Evolutionary conservation across 2,888 invertebrate species (phyloP).

Genomic region (Synanthedon myopaeformis): DNA sequence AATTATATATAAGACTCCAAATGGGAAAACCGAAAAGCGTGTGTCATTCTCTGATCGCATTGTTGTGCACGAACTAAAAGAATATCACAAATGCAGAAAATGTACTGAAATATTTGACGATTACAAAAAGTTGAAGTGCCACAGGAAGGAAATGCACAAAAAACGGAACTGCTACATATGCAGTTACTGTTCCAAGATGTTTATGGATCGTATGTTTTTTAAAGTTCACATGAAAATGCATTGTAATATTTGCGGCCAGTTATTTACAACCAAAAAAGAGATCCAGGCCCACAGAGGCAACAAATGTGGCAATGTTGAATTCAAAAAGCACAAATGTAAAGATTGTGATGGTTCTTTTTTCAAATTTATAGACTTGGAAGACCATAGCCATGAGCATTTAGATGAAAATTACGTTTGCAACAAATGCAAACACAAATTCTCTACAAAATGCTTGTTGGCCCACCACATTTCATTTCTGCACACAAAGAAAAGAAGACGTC

Average conservation of each 20-base stretch:
- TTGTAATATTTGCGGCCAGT: conserved; percentile 36
- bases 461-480: conserved; percentile 48
- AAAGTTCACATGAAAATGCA: conserved; percentile 57
- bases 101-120: conserved; percentile 45
- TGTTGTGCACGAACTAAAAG: conserved; percentile 44
- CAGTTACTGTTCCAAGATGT: conserved; percentile 46
- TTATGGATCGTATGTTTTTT: conserved; percentile 47
- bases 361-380: conserved; percentile 46
- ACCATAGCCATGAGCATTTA: conserved; percentile 44
- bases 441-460: conserved; percentile 33
- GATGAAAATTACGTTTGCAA: conserved; percentile 35
- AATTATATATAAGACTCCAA: conserved; percentile 25
- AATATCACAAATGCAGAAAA: conserved; percentile 52
- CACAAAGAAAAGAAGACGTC: conserved; percentile 20
- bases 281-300: conserved; percentile 32
- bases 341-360: conserved; percentile 33
- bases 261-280: conserved; percentile 26
- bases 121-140: conserved; percentile 32
- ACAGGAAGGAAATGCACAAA: conserved; percentile 40
- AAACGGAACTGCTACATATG: conserved; percentile 59
- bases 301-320: conserved; percentile 29
- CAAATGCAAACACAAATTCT: conserved; percentile 47
- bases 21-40: conserved; percentile 31
- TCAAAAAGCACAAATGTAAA: conserved; percentile 29
- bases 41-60: conserved; percentile 54